A percentile compares a stretch with the other conserved stretches of the same genome.
These are phyloP conservation scores for Typhlomys cinereus DNA, from an alignment of 2,113 vertebrate genomes.

Conservation along the genomic window DNA sequence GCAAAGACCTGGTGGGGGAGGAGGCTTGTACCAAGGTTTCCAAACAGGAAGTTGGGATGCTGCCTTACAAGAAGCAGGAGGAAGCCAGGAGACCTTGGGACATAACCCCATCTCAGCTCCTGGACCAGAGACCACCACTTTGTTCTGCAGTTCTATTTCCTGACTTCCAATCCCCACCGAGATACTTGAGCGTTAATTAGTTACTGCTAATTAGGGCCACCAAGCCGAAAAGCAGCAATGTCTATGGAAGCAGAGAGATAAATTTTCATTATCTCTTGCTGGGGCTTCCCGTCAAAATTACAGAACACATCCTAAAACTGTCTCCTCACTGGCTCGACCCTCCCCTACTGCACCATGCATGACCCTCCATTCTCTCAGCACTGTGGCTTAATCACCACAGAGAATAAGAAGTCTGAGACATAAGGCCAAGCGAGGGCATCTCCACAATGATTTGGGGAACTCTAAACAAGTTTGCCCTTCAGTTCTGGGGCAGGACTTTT, in stretches of 20 bases:
- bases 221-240: background rate
- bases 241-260: background rate
- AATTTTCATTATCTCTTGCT: background rate
- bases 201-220: constrained; percentile 14
- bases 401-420: background rate
- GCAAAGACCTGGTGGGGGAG: background rate
- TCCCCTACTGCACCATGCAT: background rate
- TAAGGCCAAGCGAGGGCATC: background rate
- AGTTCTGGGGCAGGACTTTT: background rate
- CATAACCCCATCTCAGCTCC: background rate
- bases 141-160: background rate
- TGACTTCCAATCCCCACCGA: background rate
- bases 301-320: background rate
- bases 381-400: background rate
- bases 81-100: constrained; percentile 18
- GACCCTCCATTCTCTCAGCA: background rate
- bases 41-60: background rate
- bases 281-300: background rate
- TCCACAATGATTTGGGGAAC: background rate
- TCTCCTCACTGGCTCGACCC: background rate
- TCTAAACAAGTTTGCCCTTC: background rate
- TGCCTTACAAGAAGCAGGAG: background rate
- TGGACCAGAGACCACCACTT: background rate
- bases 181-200: constrained; percentile 27
- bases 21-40: background rate